Evolutionary conservation across 2,888 invertebrate species (phyloP).

Genomic region (Papilio demoleus): DNA sequence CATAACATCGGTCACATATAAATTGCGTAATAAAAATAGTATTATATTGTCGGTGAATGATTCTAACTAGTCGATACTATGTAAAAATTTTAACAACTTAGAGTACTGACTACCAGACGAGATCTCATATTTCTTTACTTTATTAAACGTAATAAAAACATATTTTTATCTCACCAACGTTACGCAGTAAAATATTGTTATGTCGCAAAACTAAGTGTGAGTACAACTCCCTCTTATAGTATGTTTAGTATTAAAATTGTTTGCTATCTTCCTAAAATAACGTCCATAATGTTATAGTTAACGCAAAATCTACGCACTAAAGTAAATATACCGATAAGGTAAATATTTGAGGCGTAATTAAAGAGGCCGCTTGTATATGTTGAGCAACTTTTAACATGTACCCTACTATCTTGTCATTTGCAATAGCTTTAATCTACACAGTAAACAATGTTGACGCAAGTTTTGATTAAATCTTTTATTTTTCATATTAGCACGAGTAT

Average conservation of each 20-base stretch:
- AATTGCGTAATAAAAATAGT: no score
- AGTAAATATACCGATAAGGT: slow-evolving; percentile 37
- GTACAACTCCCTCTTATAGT: background rate
- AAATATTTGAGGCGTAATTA: slow-evolving; percentile 39
- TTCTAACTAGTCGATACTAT: no score
- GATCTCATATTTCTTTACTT: no score
- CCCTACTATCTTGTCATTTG: slow-evolving; percentile 23
- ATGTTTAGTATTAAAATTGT: background rate
- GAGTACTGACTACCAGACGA: no score
- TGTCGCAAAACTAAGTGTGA: no score
- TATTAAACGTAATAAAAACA: no score
- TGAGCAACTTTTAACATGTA: slow-evolving; percentile 29
- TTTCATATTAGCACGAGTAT: background rate
- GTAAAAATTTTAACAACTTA: no score
- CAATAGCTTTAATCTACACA: slow-evolving; percentile 23
- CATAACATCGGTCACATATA: no score
- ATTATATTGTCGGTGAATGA: no score
- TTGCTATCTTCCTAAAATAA: background rate
- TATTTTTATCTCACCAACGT: background rate
- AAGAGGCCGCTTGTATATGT: slow-evolving; percentile 33
- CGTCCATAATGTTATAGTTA: slow-evolving; percentile 24
- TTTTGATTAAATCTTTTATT: background rate
- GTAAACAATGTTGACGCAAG: slow-evolving; percentile 24
- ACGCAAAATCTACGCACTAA: slow-evolving; percentile 31
- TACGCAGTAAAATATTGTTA: no score